Base-by-base conservation (phyloP, 1,140 invertebrate genomes). In the Episyrphus balteatus region DNA sequence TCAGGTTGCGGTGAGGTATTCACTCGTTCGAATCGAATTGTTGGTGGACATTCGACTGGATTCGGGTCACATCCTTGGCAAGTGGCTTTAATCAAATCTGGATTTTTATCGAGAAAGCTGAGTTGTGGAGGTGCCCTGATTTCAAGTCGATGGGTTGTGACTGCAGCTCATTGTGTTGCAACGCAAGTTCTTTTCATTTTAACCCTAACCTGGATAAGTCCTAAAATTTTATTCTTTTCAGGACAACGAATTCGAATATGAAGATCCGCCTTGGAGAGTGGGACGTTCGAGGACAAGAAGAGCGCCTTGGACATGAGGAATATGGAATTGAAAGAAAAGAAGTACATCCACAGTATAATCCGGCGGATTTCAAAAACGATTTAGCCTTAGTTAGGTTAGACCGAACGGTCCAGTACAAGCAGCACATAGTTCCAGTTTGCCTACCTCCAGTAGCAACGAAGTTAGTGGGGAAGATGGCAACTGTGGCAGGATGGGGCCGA, bases 51-150 rank as follows among this genome's bases (percentile, higher is more conserved):
- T 55, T 84, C 86, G 37, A 84, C 88, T 0, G 83, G 81, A 48
- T 93, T 92, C 61, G 91, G 88, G 6, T 86, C 86, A 34, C 89
- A 93, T 74, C 91, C 91, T n/a, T 95, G 90, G 90, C 89, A 93
- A 75, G 91, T 87, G 17, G 91, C 91, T 8, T 80, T 95, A 21
- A 90, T 94, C 47, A 95, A 94, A 66, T 86, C 87, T 26, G 86
- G 86, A 31, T 93, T 93, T 58, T 70, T 94, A 11, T 84, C 83
- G 38, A 89, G 91, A 61, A 89, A 93, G 59, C 76, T 94, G 3
- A 88, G 89, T 2, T 94, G 91, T 61, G 91, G 92, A 2, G 92
- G 88, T 5, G 87, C 88, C 1, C 69, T 95, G n/a, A 73, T 93
- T 44, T 91, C 88, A 49, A 86, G 92, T 54, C 73, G 84, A 70